phyloP scores from a whole-genome alignment of 2,797 vertebrate genomes.

The Novumbra hubbsi region DNA sequence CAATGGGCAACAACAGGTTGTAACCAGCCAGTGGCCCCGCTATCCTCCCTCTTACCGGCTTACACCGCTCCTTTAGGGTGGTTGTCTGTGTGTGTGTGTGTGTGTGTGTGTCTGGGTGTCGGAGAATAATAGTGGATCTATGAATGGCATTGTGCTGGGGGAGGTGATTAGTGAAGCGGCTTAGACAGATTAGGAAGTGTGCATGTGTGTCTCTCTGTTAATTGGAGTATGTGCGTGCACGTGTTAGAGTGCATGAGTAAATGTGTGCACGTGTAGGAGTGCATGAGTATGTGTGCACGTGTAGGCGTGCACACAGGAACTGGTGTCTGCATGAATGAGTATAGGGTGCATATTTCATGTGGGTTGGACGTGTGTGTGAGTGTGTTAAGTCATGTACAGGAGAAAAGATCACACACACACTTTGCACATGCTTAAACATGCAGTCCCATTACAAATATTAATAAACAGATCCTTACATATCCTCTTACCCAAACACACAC shows the following conservation, averaged over 20 bases:
- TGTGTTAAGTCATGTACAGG: neutral
- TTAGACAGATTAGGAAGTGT: conserved; percentile 61
- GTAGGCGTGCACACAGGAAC: neutral
- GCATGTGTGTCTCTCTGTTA: conserved; percentile 8
- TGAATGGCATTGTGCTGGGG: conserved; percentile 55
- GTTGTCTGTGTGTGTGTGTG: conserved; percentile 12
- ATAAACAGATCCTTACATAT: neutral
- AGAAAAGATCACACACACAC: conserved; percentile 12
- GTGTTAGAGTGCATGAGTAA: neutral
- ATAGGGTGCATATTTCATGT: neutral
- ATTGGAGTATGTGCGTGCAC: neutral
- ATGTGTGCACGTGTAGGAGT: neutral
- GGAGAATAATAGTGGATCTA: conserved; percentile 27
- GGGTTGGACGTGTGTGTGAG: neutral
- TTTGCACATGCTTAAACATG: conserved; percentile 18
- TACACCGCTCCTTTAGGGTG: neutral
- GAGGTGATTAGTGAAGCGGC: conserved; percentile 60
- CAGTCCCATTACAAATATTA: conserved; percentile 7
- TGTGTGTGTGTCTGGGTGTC: neutral
- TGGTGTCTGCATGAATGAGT: neutral
- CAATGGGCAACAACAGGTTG: conserved; percentile 70
- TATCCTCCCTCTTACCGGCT: conserved; percentile 20
- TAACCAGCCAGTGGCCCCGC: conserved; percentile 51
- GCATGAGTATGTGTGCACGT: neutral
- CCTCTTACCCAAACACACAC: conserved; percentile 10